A percentile compares a stretch with the other conserved stretches of the same genome.
These are phyloP conservation scores for Microtus pennsylvanicus DNA, from an alignment of 2,113 vertebrate genomes.

Conservation along the genomic window DNA sequence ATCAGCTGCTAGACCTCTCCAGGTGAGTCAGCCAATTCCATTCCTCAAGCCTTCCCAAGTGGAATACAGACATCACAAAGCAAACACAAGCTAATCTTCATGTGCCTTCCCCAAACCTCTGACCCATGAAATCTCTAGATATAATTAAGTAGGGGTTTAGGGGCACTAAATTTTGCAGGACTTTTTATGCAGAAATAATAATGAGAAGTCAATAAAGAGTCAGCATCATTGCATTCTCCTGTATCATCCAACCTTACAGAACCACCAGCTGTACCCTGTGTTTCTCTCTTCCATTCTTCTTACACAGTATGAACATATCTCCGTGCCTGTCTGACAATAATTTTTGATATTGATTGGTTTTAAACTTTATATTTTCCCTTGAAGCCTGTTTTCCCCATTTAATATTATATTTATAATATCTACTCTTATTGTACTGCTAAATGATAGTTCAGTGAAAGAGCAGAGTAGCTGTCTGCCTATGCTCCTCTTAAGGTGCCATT, in stretches of 20 bases:
- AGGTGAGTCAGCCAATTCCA: not conserved
- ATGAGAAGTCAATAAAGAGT: not conserved
- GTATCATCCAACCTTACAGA: not conserved
- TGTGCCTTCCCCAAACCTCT: not conserved
- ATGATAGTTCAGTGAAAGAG: not conserved
- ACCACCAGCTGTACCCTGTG: not conserved
- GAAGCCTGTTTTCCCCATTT: not conserved
- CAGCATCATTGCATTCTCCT: not conserved
- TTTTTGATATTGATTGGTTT: not conserved
- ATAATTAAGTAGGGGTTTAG: not conserved
- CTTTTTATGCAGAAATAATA: not conserved
- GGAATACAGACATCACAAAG: not conserved
- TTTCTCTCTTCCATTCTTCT: not conserved
- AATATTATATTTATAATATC: not conserved
- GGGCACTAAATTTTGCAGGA: not conserved
- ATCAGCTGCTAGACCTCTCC: not conserved
- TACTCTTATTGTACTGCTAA: not conserved
- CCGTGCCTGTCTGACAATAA: not conserved
- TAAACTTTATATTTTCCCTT: conserved; percentile 3
- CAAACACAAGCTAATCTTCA: not conserved
- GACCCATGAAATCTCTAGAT: not conserved
- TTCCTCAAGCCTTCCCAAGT: not conserved
- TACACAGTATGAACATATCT: not conserved
- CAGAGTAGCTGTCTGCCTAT: not conserved
- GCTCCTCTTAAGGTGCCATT: not conserved